These are phyloP conservation scores for Spinus olivaceus DNA, from an alignment of 2,797 vertebrate species.

Conservation along the genomic window DNA sequence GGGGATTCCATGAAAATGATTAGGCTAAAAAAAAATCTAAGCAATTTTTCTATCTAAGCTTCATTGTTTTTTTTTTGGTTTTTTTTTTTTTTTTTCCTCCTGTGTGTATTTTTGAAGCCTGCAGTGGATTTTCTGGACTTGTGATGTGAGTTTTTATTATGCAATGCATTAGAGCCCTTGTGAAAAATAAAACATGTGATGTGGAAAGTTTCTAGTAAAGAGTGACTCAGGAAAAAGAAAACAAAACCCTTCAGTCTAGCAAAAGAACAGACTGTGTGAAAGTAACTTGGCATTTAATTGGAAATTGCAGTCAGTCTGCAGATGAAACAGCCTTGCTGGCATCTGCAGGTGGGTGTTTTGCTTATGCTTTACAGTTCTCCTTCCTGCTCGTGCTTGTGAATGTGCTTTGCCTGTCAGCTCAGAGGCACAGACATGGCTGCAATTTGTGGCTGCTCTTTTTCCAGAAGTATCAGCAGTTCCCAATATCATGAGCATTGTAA, in stretches of 20 bases:
- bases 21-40: not conserved
- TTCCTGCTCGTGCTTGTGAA: slow-evolving; percentile 20
- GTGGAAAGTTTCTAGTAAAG: slow-evolving; percentile 41
- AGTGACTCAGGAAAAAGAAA: slow-evolving; percentile 42
- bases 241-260: slow-evolving; percentile 49
- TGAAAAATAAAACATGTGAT: slow-evolving; percentile 57
- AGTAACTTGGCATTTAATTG: slow-evolving; percentile 51
- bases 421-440: not conserved
- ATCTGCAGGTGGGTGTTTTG: slow-evolving; percentile 61
- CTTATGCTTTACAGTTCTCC: slow-evolving; percentile 41
- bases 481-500: not conserved
- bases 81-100: fast-evolving
- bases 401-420: slow-evolving; percentile 29
- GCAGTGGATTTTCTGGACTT: slow-evolving; percentile 20
- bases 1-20: not conserved
- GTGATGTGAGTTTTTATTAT: slow-evolving; percentile 17
- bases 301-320: slow-evolving; percentile 40
- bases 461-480: slow-evolving; percentile 34
- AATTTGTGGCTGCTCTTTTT: slow-evolving; percentile 16
- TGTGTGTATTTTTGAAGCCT: not conserved
- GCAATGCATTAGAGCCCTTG: not conserved
- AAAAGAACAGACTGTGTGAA: slow-evolving; percentile 41
- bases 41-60: not conserved
- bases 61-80: fast-evolving
- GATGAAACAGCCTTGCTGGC: slow-evolving; percentile 48